These are phyloP conservation scores for Agrotis clavis DNA, from an alignment of 2,888 invertebrate genomes.

Conservation along the genomic window DNA sequence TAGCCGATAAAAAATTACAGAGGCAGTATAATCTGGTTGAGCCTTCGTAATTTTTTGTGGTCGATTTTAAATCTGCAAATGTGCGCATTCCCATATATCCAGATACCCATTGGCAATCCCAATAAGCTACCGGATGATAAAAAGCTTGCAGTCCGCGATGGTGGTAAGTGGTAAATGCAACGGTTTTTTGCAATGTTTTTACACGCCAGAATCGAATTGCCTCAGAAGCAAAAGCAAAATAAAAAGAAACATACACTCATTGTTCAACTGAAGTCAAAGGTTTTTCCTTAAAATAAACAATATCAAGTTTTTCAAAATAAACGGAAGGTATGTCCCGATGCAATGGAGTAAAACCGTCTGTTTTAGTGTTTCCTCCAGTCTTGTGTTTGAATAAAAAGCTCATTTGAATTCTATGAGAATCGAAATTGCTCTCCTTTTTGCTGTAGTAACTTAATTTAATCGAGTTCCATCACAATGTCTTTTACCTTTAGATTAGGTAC, in stretches of 20 bases:
- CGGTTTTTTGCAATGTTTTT: not conserved
- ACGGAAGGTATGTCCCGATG: slow-evolving; percentile 74
- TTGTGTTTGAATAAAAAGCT: slow-evolving; percentile 89
- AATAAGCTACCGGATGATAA: slow-evolving; percentile 52
- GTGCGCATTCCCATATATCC: slow-evolving; percentile 41
- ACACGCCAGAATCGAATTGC: not conserved
- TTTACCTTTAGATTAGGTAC: slow-evolving; percentile 84
- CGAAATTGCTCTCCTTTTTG: slow-evolving; percentile 89
- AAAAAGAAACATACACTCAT: not conserved
- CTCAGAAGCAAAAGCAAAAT: not conserved
- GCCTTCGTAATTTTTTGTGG: slow-evolving; percentile 40
- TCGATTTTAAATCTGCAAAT: slow-evolving; percentile 47
- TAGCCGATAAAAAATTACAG: slow-evolving; percentile 31
- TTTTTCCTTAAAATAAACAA: slow-evolving; percentile 63
- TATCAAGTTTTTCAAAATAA: slow-evolving; percentile 70
- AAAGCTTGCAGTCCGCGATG: slow-evolving; percentile 51
- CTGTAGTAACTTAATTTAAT: slow-evolving; percentile 90
- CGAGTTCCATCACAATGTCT: slow-evolving; percentile 86
- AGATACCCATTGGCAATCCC: slow-evolving; percentile 44
- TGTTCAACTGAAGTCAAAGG: not conserved
- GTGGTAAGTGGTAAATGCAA: slow-evolving; percentile 6
- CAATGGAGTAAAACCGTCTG: slow-evolving; percentile 81
- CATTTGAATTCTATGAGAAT: slow-evolving; percentile 91
- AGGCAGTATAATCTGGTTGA: slow-evolving; percentile 37
- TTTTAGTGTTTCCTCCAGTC: slow-evolving; percentile 84